Evolutionary conservation across 2,113 vertebrate species (phyloP).

Genomic region (Lophura nycthemera): DNA sequence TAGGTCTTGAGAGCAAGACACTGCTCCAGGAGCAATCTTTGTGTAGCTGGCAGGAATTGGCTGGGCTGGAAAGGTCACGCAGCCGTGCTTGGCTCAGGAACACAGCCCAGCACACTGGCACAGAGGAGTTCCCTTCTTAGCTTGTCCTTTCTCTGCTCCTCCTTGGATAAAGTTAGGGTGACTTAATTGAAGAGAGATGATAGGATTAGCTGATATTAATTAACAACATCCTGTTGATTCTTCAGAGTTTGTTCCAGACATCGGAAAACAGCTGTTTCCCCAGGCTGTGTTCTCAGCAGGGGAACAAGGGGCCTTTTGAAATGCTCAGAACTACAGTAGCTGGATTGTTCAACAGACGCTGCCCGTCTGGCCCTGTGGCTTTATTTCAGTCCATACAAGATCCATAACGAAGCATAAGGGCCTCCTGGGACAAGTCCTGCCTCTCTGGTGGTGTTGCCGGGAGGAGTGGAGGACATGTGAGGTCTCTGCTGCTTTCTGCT

Average conservation of each 20-base stretch:
- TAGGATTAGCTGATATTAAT: slow-evolving; percentile 19
- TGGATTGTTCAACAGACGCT: not conserved
- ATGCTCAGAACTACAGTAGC: not conserved
- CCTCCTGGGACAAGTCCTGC: not conserved
- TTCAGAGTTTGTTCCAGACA: not conserved
- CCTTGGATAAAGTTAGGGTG: not conserved
- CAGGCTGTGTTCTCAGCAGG: not conserved
- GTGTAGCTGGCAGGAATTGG: not conserved
- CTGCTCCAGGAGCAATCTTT: not conserved
- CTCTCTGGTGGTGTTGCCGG: not conserved
- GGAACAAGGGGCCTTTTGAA: slow-evolving; percentile 41
- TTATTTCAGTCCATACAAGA: not conserved
- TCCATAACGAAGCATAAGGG: fast-evolving
- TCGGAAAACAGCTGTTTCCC: slow-evolving; percentile 20
- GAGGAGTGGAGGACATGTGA: not conserved
- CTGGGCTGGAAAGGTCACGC: not conserved
- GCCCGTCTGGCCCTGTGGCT: not conserved
- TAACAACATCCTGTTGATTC: slow-evolving; percentile 22
- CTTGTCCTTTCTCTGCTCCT: slow-evolving; percentile 2
- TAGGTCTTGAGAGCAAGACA: not conserved
- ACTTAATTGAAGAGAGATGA: not conserved
- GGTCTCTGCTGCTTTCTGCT: not conserved
- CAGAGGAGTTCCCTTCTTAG: not conserved
- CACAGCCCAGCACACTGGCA: not conserved
- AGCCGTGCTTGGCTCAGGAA: not conserved